Conservation (phyloP, 1,140 invertebrate species). For the Trachelipus rathkii region DNA sequence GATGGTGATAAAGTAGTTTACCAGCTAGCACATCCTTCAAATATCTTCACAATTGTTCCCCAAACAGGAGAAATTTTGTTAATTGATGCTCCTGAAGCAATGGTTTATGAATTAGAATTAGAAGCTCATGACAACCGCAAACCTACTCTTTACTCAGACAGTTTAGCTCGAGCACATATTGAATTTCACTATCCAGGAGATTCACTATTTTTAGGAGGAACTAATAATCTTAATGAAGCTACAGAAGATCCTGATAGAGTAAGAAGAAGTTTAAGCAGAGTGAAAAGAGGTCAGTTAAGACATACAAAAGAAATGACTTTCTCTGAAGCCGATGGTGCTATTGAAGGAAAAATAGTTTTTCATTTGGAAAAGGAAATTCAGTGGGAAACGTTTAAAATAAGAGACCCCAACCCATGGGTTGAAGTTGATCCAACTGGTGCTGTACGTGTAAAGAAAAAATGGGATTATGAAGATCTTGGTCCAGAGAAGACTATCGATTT, state of each 20-base stretch:
- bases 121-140: constrained; percentile 74
- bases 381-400: constrained; percentile 85
- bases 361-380: constrained; percentile 86
- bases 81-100: constrained; percentile 54
- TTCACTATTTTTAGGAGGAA: constrained; percentile 52
- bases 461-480: constrained; percentile 93
- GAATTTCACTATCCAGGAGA: constrained; percentile 62
- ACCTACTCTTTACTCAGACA: constrained; percentile 63
- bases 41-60: constrained; percentile 78
- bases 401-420: constrained; percentile 89
- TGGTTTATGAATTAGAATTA: constrained; percentile 58
- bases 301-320: constrained; percentile 89
- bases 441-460: constrained; percentile 89
- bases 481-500: constrained; percentile 93
- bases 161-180: constrained; percentile 68
- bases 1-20: constrained; percentile 84
- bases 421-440: constrained; percentile 85
- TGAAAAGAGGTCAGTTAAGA: constrained; percentile 73
- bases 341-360: constrained; percentile 80
- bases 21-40: constrained; percentile 68
- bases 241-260: constrained; percentile 57
- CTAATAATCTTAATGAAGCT: constrained; percentile 51
- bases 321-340: constrained; percentile 81
- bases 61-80: constrained; percentile 84
- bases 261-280: constrained; percentile 64